Evolutionary conservation across 2,797 vertebrate genomes (phyloP).

Genomic region (Propithecus perrieri): DNA sequence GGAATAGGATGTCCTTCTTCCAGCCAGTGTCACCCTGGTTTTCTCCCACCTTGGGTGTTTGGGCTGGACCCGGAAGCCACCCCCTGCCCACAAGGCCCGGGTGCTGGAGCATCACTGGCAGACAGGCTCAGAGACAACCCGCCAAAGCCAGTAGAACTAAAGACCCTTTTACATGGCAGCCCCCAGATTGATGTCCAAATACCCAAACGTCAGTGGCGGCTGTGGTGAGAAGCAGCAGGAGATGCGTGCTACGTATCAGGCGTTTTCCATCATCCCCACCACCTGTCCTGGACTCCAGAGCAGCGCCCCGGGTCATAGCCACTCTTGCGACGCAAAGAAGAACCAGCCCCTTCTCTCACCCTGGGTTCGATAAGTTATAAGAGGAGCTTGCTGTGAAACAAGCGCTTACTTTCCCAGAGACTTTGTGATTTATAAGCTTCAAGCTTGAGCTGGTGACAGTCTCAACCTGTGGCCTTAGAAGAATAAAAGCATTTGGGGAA

Average conservation of each 20-base stretch:
- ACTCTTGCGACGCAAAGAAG: neutral
- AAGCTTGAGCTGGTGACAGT: neutral
- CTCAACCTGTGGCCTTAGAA: neutral
- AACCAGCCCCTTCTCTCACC: neutral
- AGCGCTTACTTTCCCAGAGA: neutral
- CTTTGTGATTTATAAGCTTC: neutral
- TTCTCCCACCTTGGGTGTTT: too few relatives aligned
- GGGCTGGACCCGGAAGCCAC: neutral
- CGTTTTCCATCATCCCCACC: neutral
- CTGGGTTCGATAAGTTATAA: neutral
- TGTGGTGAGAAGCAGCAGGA: neutral
- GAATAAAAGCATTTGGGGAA: neutral
- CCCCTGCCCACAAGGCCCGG: neutral
- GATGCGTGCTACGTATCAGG: neutral
- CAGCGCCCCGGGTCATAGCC: neutral
- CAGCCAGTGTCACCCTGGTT: neutral
- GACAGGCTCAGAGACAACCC: neutral
- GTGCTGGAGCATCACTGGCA: neutral
- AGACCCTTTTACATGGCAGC: neutral
- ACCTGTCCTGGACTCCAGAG: slow-evolving; percentile 1
- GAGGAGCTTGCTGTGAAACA: slow-evolving; percentile 1
- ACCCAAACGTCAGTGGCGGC: neutral
- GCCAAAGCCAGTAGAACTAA: neutral
- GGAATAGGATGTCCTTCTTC: neutral
- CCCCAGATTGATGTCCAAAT: neutral